A percentile compares a stretch with the other conserved stretches of the same genome.
phyloP scores from a whole-genome alignment of 2,888 invertebrate genomes.

The Sesamia inferens region DNA sequence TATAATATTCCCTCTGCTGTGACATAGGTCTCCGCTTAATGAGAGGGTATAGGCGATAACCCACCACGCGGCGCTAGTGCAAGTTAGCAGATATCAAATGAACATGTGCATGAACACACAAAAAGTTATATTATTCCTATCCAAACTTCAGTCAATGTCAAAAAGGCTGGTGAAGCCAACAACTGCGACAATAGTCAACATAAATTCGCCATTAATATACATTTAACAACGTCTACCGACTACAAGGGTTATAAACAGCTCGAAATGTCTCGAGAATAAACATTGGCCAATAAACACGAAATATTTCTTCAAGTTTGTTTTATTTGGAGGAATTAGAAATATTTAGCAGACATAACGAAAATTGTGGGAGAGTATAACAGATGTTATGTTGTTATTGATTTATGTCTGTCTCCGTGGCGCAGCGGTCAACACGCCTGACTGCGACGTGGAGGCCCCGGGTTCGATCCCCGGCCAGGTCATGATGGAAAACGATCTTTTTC shows the following conservation, averaged over 20 bases:
- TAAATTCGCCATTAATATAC: constrained; percentile 52
- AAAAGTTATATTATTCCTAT: neutral
- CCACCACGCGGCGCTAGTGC: no score
- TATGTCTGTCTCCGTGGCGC: no score
- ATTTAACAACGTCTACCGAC: constrained; percentile 44
- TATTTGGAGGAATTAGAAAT: constrained; percentile 39
- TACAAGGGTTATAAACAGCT: constrained; percentile 57
- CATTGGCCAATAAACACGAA: constrained; percentile 49
- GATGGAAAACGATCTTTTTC: no score
- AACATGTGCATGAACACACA: no score
- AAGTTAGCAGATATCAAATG: no score
- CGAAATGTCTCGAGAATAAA: constrained; percentile 56
- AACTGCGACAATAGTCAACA: constrained; percentile 28
- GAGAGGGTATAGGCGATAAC: no score
- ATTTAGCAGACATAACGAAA: constrained; percentile 19
- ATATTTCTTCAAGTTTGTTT: constrained; percentile 40
- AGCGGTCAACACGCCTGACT: no score
- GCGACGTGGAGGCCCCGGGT: no score
- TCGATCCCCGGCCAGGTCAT: no score
- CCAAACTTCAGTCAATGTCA: neutral
- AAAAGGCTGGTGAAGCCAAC: constrained; percentile 15
- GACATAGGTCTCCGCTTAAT: no score
- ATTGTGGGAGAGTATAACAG: constrained; percentile 27
- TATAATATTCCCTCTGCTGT: no score
- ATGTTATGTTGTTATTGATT: constrained; percentile 30